Conservation (phyloP, 2,113 vertebrate genomes). For the Antidorcas marsupialis region DNA sequence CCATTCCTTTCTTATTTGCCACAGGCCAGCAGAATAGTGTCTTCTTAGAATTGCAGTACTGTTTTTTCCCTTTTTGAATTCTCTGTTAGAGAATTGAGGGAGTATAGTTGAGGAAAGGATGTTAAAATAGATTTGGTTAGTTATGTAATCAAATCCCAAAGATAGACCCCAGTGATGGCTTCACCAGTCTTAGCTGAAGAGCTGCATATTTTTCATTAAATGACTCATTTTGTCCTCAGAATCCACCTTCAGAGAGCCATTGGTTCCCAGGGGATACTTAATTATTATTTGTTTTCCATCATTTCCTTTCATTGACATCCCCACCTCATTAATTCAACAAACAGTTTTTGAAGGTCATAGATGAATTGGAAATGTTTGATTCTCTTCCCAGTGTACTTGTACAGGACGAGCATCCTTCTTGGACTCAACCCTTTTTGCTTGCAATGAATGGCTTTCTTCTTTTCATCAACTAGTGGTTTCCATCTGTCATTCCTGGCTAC, state of each 20-base stretch:
- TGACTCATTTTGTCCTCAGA: neutral
- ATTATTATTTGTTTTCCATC: neutral
- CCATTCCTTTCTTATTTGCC: neutral
- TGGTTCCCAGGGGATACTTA: neutral
- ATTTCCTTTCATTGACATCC: neutral
- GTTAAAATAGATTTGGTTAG: neutral
- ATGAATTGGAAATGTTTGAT: neutral
- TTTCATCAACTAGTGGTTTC: neutral
- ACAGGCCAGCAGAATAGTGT: neutral
- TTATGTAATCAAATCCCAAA: neutral
- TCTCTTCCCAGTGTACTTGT: neutral
- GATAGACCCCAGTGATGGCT: neutral
- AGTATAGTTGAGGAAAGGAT: neutral
- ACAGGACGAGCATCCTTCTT: neutral
- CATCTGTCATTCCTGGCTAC: neutral
- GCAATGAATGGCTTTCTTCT: neutral
- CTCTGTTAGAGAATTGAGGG: neutral
- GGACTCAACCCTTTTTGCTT: neutral
- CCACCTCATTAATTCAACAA: neutral
- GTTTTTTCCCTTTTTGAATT: neutral
- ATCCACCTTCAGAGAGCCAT: neutral
- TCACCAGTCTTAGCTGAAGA: neutral
- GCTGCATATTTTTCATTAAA: neutral
- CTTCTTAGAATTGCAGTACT: neutral
- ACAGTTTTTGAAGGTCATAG: neutral